A percentile compares a stretch with the other conserved stretches of the same genome.
Evolutionary conservation across 1,140 invertebrate genomes (phyloP).

Genomic region (Diachasma alloeum): DNA sequence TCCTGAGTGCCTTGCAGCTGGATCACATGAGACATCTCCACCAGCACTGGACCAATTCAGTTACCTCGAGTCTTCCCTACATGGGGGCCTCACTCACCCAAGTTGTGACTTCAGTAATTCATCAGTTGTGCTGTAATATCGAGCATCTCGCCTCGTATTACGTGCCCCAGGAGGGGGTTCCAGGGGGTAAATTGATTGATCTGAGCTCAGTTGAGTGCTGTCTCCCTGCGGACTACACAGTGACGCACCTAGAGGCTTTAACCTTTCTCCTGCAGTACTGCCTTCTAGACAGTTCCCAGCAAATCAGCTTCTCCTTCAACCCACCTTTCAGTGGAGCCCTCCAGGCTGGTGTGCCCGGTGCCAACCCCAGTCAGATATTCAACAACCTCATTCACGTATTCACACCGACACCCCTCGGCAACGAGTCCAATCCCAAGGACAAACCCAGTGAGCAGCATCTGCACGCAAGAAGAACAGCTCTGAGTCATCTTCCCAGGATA

Average conservation of each 20-base stretch:
- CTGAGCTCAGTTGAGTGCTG: constrained; percentile 59
- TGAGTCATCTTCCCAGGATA: constrained; percentile 83
- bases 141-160: constrained; percentile 71
- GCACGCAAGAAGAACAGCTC: constrained; percentile 75
- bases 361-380: constrained; percentile 78
- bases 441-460: constrained; percentile 64
- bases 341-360: constrained; percentile 61
- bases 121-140: constrained; percentile 85
- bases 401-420: constrained; percentile 66
- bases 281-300: constrained; percentile 76
- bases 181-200: constrained; percentile 41
- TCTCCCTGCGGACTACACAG: constrained; percentile 80
- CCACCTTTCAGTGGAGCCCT: constrained; percentile 65
- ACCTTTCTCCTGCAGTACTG: constrained; percentile 88
- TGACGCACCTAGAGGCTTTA: constrained; percentile 82
- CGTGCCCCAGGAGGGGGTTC: constrained; percentile 42
- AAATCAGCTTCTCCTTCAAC: constrained; percentile 70
- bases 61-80: constrained; percentile 80
- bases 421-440: constrained; percentile 44
- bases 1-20: constrained; percentile 78
- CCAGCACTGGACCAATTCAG: constrained; percentile 82
- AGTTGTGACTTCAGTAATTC: constrained; percentile 80
- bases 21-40: constrained; percentile 76
- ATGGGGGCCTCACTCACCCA: constrained; percentile 78
- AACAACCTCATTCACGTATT: constrained; percentile 86